Evolutionary conservation across 2,797 vertebrate species (phyloP).

Genomic region (Rachycentron canadum): DNA sequence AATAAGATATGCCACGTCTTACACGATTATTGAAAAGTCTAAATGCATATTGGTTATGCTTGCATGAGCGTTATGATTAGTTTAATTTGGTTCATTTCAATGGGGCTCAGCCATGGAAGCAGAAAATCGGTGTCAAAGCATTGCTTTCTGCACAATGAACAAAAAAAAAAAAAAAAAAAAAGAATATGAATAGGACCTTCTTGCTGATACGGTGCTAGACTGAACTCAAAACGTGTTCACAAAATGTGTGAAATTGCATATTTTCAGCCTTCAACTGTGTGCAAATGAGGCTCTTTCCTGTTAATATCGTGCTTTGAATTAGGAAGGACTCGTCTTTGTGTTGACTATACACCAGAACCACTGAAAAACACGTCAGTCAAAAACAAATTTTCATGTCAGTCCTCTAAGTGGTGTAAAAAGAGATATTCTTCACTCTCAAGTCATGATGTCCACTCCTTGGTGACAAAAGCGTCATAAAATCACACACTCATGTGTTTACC

Average conservation of each 20-base stretch:
- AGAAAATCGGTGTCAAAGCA: background rate
- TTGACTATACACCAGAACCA: background rate
- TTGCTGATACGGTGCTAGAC: background rate
- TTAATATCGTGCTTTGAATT: background rate
- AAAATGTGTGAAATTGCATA: background rate
- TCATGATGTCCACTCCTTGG: background rate
- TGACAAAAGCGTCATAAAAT: background rate
- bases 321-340: background rate
- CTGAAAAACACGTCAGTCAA: background rate
- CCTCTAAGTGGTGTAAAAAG: background rate
- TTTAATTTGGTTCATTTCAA: conserved; percentile 8
- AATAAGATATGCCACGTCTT: background rate
- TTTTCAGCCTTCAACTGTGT: background rate
- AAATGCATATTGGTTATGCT: conserved; percentile 10
- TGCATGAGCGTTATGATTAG: conserved; percentile 34
- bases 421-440: background rate
- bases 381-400: background rate
- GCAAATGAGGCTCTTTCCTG: background rate
- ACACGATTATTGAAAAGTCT: conserved; percentile 9
- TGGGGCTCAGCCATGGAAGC: background rate
- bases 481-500: background rate
- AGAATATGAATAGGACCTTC: no score
- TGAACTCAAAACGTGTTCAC: background rate
- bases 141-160: background rate
- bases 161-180: no score